Evolutionary conservation across 2,113 vertebrate species (phyloP).

Genomic region (Xenopus borealis): DNA sequence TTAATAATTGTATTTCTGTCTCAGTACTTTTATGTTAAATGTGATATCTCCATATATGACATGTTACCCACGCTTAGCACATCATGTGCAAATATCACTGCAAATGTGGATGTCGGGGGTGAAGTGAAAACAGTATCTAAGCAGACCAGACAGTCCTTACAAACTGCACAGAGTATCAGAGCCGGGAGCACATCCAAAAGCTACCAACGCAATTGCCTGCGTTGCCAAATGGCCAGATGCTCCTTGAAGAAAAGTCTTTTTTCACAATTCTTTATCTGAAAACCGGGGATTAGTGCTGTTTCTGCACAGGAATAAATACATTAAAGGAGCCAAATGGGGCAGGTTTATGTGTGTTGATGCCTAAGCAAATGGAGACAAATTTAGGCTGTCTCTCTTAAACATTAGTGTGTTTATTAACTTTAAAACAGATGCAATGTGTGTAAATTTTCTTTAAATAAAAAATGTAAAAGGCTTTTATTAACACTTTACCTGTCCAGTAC

Average conservation of each 20-base stretch:
- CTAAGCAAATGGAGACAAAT: slow-evolving; percentile 9
- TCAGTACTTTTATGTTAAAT: slow-evolving; percentile 1
- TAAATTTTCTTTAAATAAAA: too few species aligned
- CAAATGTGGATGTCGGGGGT: slow-evolving; percentile 25
- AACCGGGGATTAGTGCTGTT: slow-evolving; percentile 5
- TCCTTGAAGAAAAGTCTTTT: slow-evolving; percentile 1
- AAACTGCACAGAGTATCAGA: slow-evolving; percentile 5
- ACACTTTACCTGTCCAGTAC: too few species aligned
- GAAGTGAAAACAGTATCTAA: slow-evolving; percentile 31
- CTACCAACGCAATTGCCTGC: not conserved
- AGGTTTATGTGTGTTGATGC: slow-evolving; percentile 2
- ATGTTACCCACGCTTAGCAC: slow-evolving; percentile 6
- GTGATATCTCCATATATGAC: slow-evolving; percentile 1
- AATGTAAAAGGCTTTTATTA: too few species aligned
- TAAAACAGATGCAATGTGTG: too few species aligned
- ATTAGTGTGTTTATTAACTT: too few species aligned
- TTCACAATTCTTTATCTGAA: slow-evolving; percentile 11
- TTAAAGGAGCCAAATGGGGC: slow-evolving; percentile 1
- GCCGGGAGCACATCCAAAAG: slow-evolving; percentile 2
- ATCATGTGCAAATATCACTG: slow-evolving; percentile 6
- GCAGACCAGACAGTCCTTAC: slow-evolving; percentile 27
- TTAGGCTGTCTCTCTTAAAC: not conserved
- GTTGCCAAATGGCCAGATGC: slow-evolving; percentile 31
- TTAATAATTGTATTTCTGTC: not conserved
- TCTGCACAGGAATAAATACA: slow-evolving; percentile 3